Conservation (phyloP, 2,888 invertebrate species). For the Psylliodes chrysocephalus region DNA sequence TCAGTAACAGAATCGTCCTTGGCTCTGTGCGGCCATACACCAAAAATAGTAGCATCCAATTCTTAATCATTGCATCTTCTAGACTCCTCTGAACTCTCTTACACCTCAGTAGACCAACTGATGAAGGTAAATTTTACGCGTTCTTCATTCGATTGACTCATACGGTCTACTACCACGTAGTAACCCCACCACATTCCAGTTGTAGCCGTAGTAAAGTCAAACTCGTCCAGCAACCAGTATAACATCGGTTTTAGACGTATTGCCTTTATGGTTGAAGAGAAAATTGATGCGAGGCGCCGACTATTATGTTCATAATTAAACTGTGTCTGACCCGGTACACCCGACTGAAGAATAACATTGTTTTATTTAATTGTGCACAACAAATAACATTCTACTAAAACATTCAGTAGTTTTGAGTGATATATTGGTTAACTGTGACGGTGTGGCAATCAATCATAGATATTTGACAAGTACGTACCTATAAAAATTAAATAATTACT, state of each 20-base stretch:
- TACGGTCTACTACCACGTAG: constrained; percentile 58
- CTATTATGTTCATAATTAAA: constrained; percentile 45
- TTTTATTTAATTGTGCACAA: no score
- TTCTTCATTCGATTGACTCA: constrained; percentile 17
- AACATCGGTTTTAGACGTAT: constrained; percentile 47
- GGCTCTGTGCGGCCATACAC: no score
- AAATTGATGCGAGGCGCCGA: constrained; percentile 38
- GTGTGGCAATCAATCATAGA: no score
- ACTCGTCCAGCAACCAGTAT: constrained; percentile 44
- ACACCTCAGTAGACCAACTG: constrained; percentile 53
- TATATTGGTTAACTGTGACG: no score
- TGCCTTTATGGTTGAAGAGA: constrained; percentile 31
- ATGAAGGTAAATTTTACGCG: not conserved
- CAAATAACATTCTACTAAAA: no score
- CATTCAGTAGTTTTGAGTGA: no score
- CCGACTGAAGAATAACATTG: no score
- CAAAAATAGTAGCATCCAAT: no score
- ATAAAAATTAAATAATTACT: no score
- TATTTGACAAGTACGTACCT: no score
- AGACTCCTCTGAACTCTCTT: constrained; percentile 63
- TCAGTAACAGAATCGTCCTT: no score
- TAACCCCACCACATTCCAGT: constrained; percentile 62
- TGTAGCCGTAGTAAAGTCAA: constrained; percentile 57
- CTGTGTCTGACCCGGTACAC: not conserved
- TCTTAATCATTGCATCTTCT: constrained; percentile 58